Base-by-base conservation (phyloP, 2,113 vertebrate genomes). In the Falco punctatus region DNA sequence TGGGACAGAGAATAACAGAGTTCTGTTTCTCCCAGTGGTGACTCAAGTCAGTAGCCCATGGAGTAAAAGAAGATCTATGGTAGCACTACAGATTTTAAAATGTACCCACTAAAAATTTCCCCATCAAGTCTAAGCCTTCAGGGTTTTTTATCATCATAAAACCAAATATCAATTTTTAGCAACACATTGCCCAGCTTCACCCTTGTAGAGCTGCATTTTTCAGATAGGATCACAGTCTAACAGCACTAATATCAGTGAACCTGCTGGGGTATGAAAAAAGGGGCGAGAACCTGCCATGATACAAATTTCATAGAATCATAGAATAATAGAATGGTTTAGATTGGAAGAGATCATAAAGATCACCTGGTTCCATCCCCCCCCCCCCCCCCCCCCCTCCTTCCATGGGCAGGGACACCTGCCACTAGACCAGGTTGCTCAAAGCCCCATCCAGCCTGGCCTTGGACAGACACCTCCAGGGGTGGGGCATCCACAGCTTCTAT, bases 1-100 rank as follows among this genome's bases (percentile, higher is more conserved):
- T 30, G 38, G 46, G 30, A 66, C 26, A 66, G 46, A 81, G 12
- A 20, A 6, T 13, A 59, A 32, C 3, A 1, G 1, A 66, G 77
- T 49, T 77, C 33, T 54, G 20, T 2, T 33, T 71, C 27, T 77
- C 33, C 9, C 7, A 59, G 2, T 0, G 2, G 44, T 1, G 0
- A 9, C 24, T 77, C 17, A 52, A 9, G 13, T 77, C 38, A 1
- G 0, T 21, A 81, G 62, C 18, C 23, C 21, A 48, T 16, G 10
- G 27, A 2, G 13, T 71, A 54, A 70, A 42, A 44, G 15, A 24
- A 13, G 7, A 30, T 10, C 15, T 86, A 9, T 10, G 7, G 10
- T 30, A 88, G 38, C 44, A 44, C 27, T 54, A 13, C 3, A 38
- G 15, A 19, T 67, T 82, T 83, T 51, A 62, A 73, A 72, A 51